phyloP scores from a whole-genome alignment of 1,140 invertebrate genomes.

The Scaptomyza pallida region DNA sequence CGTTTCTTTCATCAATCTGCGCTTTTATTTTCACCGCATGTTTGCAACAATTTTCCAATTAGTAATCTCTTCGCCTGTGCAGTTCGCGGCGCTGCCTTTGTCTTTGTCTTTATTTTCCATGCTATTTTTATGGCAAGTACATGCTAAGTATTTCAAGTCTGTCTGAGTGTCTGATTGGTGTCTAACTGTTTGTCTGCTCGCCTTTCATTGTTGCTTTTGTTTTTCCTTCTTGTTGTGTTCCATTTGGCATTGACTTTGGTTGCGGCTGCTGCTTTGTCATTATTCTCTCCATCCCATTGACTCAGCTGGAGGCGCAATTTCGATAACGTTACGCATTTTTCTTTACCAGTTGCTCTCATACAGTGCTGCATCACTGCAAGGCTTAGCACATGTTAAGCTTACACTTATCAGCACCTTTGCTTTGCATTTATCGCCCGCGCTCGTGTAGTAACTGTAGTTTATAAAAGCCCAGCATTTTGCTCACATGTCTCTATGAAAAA shows the following conservation, averaged over 20 bases:
- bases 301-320: slow-evolving; percentile 13
- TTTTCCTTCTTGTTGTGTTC: slow-evolving; percentile 12
- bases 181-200: background rate
- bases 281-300: slow-evolving; percentile 11
- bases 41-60: slow-evolving; percentile 65
- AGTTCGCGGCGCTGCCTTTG: slow-evolving; percentile 43
- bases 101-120: slow-evolving; percentile 55
- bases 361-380: background rate
- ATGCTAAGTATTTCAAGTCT: slow-evolving; percentile 18
- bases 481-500: slow-evolving; percentile 18
- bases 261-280: slow-evolving; percentile 1
- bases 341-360: slow-evolving; percentile 23
- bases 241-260: slow-evolving; percentile 40
- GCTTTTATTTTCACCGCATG: slow-evolving; percentile 32
- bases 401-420: slow-evolving; percentile 46
- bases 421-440: slow-evolving; percentile 48
- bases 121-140: slow-evolving; percentile 48
- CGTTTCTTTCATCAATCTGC: slow-evolving; percentile 28
- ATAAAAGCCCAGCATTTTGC: background rate
- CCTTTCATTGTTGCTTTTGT: slow-evolving; percentile 2
- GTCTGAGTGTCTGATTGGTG: background rate
- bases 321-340: slow-evolving; percentile 35
- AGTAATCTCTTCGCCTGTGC: slow-evolving; percentile 47
- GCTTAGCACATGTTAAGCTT: slow-evolving; percentile 35
- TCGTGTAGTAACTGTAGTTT: slow-evolving; percentile 26